phyloP scores from a whole-genome alignment of 2,113 vertebrate species.

The Phaetusa simplex region DNA sequence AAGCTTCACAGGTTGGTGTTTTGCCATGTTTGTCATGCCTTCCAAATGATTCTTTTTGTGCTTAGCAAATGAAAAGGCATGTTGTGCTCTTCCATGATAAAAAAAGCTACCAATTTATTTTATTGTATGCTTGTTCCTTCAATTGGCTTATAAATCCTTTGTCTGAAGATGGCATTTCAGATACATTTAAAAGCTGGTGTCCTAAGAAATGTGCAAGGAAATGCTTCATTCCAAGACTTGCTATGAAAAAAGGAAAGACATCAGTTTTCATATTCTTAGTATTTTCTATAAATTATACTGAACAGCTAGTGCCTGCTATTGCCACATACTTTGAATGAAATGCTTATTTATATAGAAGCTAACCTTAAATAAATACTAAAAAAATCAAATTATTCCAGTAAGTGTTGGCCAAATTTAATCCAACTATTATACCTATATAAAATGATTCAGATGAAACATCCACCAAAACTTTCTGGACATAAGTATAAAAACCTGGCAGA shows the following conservation, averaged over 20 bases:
- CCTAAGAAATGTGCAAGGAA: neutral
- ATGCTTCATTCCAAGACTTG: neutral
- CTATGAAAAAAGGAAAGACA: neutral
- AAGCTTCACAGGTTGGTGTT: neutral
- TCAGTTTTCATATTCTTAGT: neutral
- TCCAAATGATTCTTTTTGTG: constrained; percentile 26
- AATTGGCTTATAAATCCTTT: constrained; percentile 34
- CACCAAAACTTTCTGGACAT: neutral
- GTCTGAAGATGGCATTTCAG: neutral
- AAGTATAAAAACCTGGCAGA: neutral
- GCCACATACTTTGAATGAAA: neutral
- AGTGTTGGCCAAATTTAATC: neutral
- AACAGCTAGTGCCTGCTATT: neutral
- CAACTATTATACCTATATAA: neutral
- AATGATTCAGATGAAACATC: neutral
- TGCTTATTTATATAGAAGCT: neutral
- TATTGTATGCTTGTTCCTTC: neutral
- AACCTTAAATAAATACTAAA: neutral
- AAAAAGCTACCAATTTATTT: constrained; percentile 45
- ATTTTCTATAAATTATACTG: neutral
- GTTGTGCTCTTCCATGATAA: neutral
- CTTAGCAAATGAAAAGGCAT: neutral
- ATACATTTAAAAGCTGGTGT: neutral
- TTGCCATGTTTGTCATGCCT: neutral
- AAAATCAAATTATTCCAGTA: neutral